These are phyloP conservation scores for Bolinopsis microptera DNA, from an alignment of 37 sponge, comb jelly and placozoan genomes.

Conservation along the genomic window DNA sequence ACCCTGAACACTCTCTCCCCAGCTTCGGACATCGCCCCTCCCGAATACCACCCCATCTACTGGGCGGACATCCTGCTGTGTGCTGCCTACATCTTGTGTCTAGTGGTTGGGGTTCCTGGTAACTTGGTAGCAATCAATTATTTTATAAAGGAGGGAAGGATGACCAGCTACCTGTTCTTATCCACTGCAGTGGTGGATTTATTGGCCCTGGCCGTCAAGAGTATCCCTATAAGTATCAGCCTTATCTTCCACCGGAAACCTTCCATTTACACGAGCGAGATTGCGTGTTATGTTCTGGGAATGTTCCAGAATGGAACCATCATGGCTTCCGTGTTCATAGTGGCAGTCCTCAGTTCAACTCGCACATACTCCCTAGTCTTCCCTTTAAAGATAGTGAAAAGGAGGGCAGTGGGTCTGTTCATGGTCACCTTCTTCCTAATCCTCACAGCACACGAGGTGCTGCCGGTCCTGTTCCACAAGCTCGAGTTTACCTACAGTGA, in stretches of 20 bases:
- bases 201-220: background rate
- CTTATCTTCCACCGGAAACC: slow-evolving; percentile 25
- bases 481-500: slow-evolving; percentile 18
- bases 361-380: slow-evolving; percentile 42
- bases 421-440: slow-evolving; percentile 13
- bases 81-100: background rate
- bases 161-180: slow-evolving; percentile 52
- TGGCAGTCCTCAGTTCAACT: slow-evolving; percentile 35
- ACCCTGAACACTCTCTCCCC: background rate
- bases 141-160: background rate
- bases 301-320: slow-evolving; percentile 39
- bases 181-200: slow-evolving; percentile 38
- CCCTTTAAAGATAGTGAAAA: background rate
- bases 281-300: background rate
- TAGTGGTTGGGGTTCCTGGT: background rate
- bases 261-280: background rate
- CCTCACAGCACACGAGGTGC: background rate
- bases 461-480: background rate
- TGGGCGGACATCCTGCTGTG: slow-evolving; percentile 33
- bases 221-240: background rate
- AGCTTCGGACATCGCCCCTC: background rate
- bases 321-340: slow-evolving; percentile 13
- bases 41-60: background rate
- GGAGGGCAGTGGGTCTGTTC: background rate
- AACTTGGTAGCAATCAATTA: slow-evolving; percentile 32